Evolutionary conservation across 2,888 invertebrate species (phyloP).

Genomic region (Brenthis hecate): DNA sequence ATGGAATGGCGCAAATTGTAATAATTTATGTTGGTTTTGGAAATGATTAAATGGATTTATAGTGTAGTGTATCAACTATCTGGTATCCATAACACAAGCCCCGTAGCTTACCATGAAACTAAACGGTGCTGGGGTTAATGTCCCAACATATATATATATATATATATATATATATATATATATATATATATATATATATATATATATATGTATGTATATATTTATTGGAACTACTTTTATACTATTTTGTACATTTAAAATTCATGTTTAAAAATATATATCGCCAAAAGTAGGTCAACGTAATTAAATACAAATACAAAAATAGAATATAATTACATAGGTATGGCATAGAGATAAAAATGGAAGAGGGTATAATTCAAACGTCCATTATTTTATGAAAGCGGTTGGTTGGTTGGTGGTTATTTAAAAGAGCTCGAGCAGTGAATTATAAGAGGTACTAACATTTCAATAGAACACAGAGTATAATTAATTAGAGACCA

Average conservation of each 20-base stretch:
- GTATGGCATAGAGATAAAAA: conserved; percentile 1
- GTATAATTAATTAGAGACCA: conserved; percentile 2
- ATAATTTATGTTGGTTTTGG: conserved; percentile 8
- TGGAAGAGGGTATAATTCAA: conserved; percentile 16
- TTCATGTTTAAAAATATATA: no score
- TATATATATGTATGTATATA: no score
- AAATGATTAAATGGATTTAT: neutral
- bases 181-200: no score
- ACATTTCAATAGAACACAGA: conserved; percentile 14
- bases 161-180: no score
- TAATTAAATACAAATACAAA: conserved; percentile 16
- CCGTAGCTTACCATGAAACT: no score
- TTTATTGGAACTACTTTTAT: no score
- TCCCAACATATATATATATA: no score
- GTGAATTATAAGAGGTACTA: conserved; percentile 14
- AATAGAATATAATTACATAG: conserved; percentile 12
- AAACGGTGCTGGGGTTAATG: no score
- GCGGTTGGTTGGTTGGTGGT: no score
- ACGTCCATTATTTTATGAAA: conserved; percentile 29
- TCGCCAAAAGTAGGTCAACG: conserved; percentile 9
- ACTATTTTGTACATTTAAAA: no score
- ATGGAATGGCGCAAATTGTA: conserved; percentile 3
- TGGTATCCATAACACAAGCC: no score
- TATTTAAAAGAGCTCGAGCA: conserved; percentile 21
- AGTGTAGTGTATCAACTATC: no score